Base-by-base conservation (phyloP, 2,113 vertebrate species). In the Apteryx owenii region DNA sequence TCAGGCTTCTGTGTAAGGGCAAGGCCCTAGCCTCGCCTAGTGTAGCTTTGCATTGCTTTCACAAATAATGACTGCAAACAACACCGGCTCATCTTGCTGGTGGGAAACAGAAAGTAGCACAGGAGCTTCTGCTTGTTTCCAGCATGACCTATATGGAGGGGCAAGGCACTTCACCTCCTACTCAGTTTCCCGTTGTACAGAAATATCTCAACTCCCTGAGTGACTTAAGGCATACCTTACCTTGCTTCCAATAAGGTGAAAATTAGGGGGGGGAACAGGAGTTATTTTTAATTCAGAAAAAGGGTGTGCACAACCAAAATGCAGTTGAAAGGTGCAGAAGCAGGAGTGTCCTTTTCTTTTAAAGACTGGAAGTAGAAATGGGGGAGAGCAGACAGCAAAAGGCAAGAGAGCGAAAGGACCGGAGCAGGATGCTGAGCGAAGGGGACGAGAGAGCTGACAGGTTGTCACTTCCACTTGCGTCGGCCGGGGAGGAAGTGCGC, bases 401-500 rank as follows among this genome's bases (percentile, higher is more conserved):
- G 71, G 92, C 80, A 96, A 89, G 85, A 93, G 44, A 93, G 80
- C 68, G 72, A 79, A 85, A 95, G 94, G 84, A 88, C 60, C 0
- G 7, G 84, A 82, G 88, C 60, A 46, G 96, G 96, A 97, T 21
- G 48, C 88, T 97, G 97, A 98, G 95, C 89, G 95, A 96, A 96
- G 96, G 96, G 92, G 96, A 97, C 17, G 90, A 97, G 97, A 95
- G 89, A 95, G 94, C 69, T 96, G 97, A 96, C 78, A 95, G 90
- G 86, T 97, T 97, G 98, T 98, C 97, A 93, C 94, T 96, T 98
- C 97, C 51, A 5, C 81, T 97, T 44, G 44, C 2, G 10, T 79
- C 3, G 62, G 88, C 84, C 4, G 62, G 94, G 89, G 87, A 97
- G 84, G 85, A 90, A 97, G 81, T 2, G 4, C 9, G 2, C 15